phyloP scores from a whole-genome alignment of 2,797 vertebrate genomes.

The Gobio occitaniae region DNA sequence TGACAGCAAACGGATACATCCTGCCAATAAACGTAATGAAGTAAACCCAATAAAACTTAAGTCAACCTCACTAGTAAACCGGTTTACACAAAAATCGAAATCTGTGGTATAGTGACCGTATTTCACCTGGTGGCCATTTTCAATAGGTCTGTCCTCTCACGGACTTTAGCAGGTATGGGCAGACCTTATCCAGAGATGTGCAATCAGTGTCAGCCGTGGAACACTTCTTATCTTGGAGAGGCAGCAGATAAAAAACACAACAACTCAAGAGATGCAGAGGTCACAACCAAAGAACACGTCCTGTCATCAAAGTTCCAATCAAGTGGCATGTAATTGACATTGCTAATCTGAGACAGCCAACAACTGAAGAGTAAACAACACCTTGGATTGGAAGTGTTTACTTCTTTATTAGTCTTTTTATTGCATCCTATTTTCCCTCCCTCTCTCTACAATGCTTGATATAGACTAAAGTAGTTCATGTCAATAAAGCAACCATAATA shows the following conservation, averaged over 20 bases:
- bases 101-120: conserved; percentile 20
- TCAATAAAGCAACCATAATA: background rate
- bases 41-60: conserved; percentile 21
- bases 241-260: conserved; percentile 39
- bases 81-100: conserved; percentile 37
- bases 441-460: background rate
- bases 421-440: background rate
- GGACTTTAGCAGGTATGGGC: conserved; percentile 75
- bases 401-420: background rate
- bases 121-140: conserved; percentile 77
- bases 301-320: conserved; percentile 37
- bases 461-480: background rate
- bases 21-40: conserved; percentile 35
- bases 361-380: conserved; percentile 27
- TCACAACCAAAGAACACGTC: conserved; percentile 34
- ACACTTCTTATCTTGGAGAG: conserved; percentile 81
- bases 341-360: conserved; percentile 27
- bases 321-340: conserved; percentile 43
- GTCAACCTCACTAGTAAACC: conserved; percentile 28
- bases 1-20: conserved; percentile 9
- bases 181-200: conserved; percentile 69
- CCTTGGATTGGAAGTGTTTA: conserved; percentile 13
- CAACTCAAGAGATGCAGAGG: conserved; percentile 38
- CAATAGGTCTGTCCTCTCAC: conserved; percentile 70
- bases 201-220: conserved; percentile 76